phyloP scores from a whole-genome alignment of 2,113 vertebrate species.

The Laticauda laticaudata region DNA sequence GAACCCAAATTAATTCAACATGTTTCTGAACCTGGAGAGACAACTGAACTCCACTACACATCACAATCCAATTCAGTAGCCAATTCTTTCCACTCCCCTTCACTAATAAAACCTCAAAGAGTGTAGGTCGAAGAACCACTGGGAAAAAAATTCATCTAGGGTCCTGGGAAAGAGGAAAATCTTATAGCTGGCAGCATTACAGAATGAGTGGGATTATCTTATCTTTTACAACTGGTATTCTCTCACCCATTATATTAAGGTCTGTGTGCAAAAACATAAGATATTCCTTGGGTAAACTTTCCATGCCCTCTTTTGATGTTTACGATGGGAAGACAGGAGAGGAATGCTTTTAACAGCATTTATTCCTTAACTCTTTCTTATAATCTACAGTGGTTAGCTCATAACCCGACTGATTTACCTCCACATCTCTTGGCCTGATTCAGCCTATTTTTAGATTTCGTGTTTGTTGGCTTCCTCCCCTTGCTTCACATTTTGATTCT shows the following conservation, averaged over 20 bases:
- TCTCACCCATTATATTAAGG: slow-evolving; percentile 19
- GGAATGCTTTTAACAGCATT: not conserved
- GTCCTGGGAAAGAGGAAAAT: slow-evolving; percentile 35
- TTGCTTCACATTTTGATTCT: not conserved
- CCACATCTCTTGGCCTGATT: not conserved
- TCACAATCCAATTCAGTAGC: slow-evolving; percentile 49
- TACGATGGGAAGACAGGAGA: not conserved
- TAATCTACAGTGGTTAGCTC: not conserved
- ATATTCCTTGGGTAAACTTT: slow-evolving; percentile 24
- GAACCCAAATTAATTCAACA: slow-evolving; percentile 42
- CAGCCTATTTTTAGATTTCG: not conserved
- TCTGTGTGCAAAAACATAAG: not conserved
- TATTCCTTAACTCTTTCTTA: not conserved
- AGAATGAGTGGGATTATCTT: slow-evolving; percentile 36
- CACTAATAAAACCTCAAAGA: slow-evolving; percentile 37
- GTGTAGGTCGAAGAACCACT: slow-evolving; percentile 18
- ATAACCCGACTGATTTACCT: not conserved
- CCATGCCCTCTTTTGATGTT: slow-evolving; percentile 35
- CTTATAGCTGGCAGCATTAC: slow-evolving; percentile 7
- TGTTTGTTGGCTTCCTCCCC: not conserved
- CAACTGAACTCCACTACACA: slow-evolving; percentile 43
- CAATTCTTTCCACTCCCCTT: slow-evolving; percentile 39
- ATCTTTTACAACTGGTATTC: slow-evolving; percentile 36
- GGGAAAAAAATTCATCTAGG: not conserved
- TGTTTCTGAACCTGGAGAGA: slow-evolving; percentile 42